Evolutionary conservation across 2,888 invertebrate species (phyloP).

Genomic region (Octodonta nipae): DNA sequence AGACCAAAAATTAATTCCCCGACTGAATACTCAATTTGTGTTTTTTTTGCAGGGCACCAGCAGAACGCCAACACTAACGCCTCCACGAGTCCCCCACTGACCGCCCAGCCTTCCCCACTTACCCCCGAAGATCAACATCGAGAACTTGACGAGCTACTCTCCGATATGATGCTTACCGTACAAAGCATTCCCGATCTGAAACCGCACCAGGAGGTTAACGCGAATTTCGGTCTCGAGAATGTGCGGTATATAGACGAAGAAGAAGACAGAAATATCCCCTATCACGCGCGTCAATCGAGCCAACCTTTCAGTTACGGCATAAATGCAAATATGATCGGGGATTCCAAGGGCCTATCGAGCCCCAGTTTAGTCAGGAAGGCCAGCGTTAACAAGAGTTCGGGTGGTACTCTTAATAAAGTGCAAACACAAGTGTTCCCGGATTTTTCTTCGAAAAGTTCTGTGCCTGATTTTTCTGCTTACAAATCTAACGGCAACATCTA

Average conservation of each 20-base stretch:
- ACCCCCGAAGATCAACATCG: constrained; percentile 44
- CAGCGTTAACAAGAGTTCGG: constrained; percentile 32
- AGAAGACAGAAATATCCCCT: constrained; percentile 58
- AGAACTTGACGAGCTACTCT: constrained; percentile 71
- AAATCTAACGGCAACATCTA: constrained; percentile 17
- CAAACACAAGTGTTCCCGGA: constrained; percentile 32
- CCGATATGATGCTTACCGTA: constrained; percentile 77
- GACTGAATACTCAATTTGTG: too few species aligned
- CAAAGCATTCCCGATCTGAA: constrained; percentile 60
- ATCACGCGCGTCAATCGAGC: constrained; percentile 81
- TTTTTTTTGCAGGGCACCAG: constrained; percentile 31
- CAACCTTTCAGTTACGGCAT: constrained; percentile 71
- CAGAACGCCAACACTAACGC: constrained; percentile 37
- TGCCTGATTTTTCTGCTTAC: constrained; percentile 16
- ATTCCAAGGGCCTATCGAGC: constrained; percentile 54
- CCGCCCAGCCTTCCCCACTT: constrained; percentile 35
- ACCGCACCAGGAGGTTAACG: constrained; percentile 20
- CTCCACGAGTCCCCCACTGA: constrained; percentile 35
- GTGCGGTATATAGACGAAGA: constrained; percentile 35
- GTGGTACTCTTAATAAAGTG: constrained; percentile 33
- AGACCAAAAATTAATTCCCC: constrained; percentile 5
- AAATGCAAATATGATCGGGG: constrained; percentile 34
- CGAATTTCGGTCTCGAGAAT: constrained; percentile 25
- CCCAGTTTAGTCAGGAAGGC: constrained; percentile 74
- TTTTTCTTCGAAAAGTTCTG: constrained; percentile 22